phyloP scores from a whole-genome alignment of 2,113 vertebrate genomes.

The Corydoras sp. region DNA sequence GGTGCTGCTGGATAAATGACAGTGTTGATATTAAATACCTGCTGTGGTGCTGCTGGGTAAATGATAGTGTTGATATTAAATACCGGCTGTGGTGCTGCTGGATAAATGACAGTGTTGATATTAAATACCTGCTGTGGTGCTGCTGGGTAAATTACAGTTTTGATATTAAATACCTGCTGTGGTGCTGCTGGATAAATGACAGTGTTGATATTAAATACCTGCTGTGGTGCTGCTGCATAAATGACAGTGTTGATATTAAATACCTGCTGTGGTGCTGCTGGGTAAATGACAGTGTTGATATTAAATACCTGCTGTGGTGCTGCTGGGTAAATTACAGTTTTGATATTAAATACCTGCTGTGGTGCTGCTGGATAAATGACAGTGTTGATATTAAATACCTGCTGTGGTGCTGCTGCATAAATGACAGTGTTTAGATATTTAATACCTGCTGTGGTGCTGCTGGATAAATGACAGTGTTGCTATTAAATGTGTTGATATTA shows the following conservation, averaged over 20 bases:
- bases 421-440: neutral
- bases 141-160: constrained; percentile 41
- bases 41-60: constrained; percentile 55
- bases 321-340: constrained; percentile 41
- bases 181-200: neutral
- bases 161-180: neutral
- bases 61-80: neutral
- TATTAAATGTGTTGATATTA: too few relatives aligned
- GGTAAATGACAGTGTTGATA: neutral
- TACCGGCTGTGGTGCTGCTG: constrained; percentile 10
- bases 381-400: constrained; percentile 50
- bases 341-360: neutral
- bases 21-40: constrained; percentile 50
- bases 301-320: constrained; percentile 59
- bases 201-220: constrained; percentile 50
- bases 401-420: constrained; percentile 54
- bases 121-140: constrained; percentile 59
- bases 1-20: neutral
- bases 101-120: neutral
- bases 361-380: neutral
- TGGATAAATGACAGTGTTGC: too few relatives aligned
- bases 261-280: constrained; percentile 9
- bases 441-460: constrained; percentile 8
- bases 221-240: constrained; percentile 54
- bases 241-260: neutral